Percentiles rank a stretch among this genome's conserved stretches.
These are phyloP conservation scores for Xylocampa areola DNA, from an alignment of 2,888 invertebrate genomes.

Conservation along the genomic window DNA sequence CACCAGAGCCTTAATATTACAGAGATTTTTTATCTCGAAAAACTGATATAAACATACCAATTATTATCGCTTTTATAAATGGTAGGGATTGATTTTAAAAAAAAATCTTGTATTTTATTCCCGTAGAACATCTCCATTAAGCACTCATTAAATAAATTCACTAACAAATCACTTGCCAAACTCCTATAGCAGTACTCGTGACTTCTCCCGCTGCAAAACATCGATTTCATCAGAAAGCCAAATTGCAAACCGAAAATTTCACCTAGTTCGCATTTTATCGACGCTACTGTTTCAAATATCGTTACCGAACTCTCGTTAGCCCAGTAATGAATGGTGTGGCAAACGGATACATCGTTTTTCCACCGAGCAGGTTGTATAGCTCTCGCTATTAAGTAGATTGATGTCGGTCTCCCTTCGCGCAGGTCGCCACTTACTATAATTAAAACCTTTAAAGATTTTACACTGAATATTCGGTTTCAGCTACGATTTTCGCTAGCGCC, in stretches of 20 bases:
- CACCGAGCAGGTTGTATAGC: conserved; percentile 43
- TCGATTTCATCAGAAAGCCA: conserved; percentile 58
- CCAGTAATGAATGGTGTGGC: conserved; percentile 72
- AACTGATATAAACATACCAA: no score
- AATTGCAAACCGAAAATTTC: conserved; percentile 66
- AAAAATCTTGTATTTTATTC: no score
- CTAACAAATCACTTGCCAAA: conserved; percentile 55
- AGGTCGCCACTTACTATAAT: conserved; percentile 82
- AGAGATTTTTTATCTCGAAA: no score
- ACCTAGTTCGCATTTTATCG: conserved; percentile 65
- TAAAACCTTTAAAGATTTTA: conserved; percentile 84
- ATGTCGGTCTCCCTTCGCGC: conserved; percentile 67
- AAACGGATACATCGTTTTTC: conserved; percentile 63
- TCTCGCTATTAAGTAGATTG: conserved; percentile 81
- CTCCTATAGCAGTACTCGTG: conserved; percentile 55
- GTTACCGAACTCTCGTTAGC: conserved; percentile 59
- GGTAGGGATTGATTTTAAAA: no score
- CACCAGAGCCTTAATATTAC: no score
- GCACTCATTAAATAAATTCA: conserved; percentile 2
- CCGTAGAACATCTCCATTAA: neutral
- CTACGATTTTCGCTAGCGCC: conserved; percentile 66
- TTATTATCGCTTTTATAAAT: no score
- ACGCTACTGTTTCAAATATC: conserved; percentile 56
- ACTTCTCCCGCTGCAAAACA: conserved; percentile 53
- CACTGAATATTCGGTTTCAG: conserved; percentile 70